Evolutionary conservation across 2,888 invertebrate genomes (phyloP), one percentile per base, ranked within the genome.

Genomic region (Catocala nupta): DNA sequence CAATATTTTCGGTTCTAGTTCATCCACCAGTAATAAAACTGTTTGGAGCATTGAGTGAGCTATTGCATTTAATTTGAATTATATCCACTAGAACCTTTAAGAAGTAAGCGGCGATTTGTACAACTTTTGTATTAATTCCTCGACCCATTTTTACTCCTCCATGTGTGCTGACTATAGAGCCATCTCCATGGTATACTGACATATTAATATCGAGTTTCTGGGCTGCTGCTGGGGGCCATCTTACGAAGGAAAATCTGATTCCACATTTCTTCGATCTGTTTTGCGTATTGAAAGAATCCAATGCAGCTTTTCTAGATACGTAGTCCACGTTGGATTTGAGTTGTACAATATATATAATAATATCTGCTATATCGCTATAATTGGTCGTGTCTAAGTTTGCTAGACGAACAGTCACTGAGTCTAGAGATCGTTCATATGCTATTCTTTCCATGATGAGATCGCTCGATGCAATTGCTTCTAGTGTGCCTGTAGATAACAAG

Each of bases 111-210:
- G 90, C 86, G 2, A 96, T 95, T 91, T 97, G 96, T 5, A 95
- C 95, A 0, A 96, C 95, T 95, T 96, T 91, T 1, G 97, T 97
- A 71, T 97, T 91, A 52, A 97, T 95, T 9, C 98, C 98, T 91
- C 98, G 98, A 0, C 98, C 98, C 81, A 96, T 95, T 92, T 97
- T 97, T 36, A 96, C 91, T 1, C 96, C 97, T 11, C 96, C 96
- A 74, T 97, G 97, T 1, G 95, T 90, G 7, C 98, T 90, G 0
- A 96, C 94, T 0, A 98, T 96, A 0, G 96, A 95, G 0, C 96
- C 97, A 83, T 97, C 97, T 3, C 95, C 94, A 25, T 96, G 96
- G 80, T 96, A 97, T 61, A 98, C 95, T 0, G 96, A 94, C 12
- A 97, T 92, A 16, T 95, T 90, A 0, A 96, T 95, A 55, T 95